These are phyloP conservation scores for Phrixothrix hirtus DNA, from an alignment of 2,888 invertebrate genomes.

Conservation along the genomic window DNA sequence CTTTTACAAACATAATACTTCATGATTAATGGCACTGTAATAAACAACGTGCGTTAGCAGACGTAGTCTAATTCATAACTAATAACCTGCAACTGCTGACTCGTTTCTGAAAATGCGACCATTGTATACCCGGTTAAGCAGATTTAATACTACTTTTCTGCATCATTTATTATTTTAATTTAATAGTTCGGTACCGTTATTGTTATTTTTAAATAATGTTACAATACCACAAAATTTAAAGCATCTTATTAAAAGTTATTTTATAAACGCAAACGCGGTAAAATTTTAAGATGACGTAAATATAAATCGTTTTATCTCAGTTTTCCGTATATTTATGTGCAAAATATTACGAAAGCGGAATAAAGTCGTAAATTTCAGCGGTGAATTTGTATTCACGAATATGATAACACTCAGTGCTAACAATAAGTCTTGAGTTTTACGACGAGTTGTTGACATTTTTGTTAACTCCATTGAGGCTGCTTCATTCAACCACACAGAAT, in stretches of 20 bases:
- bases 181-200: too few species aligned
- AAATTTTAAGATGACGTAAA: constrained; percentile 35
- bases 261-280: constrained; percentile 32
- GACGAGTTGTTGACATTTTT: constrained; percentile 30
- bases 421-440: constrained; percentile 31
- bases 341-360: constrained; percentile 34
- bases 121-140: constrained; percentile 36
- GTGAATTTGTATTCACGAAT: constrained; percentile 35
- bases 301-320: constrained; percentile 36
- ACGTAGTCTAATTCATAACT: constrained; percentile 34
- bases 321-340: constrained; percentile 33
- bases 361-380: constrained; percentile 34
- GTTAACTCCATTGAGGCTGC: constrained; percentile 25
- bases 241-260: constrained; percentile 17
- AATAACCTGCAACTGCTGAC: constrained; percentile 33
- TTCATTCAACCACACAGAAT: constrained; percentile 9
- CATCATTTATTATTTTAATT: constrained; percentile 38
- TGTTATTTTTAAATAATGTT: too few species aligned
- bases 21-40: constrained; percentile 34
- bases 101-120: constrained; percentile 34
- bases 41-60: constrained; percentile 35
- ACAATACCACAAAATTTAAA: too few species aligned
- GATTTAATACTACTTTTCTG: constrained; percentile 36
- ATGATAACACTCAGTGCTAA: constrained; percentile 32
- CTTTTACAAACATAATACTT: too few species aligned